phyloP scores from a whole-genome alignment of 2,888 invertebrate genomes.

The Ectemnius cavifrons region DNA sequence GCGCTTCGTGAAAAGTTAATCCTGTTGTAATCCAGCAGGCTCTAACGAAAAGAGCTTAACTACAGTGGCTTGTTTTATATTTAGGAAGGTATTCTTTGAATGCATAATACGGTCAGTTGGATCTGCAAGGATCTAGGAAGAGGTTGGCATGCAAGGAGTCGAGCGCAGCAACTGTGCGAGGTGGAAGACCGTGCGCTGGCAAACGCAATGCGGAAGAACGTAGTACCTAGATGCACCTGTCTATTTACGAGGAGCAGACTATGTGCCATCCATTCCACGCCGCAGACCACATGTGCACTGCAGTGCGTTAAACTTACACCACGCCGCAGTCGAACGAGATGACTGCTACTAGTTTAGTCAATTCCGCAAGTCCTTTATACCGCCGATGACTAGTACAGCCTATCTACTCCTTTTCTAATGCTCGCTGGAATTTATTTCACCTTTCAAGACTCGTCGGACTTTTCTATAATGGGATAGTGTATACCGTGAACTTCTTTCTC shows the following conservation, averaged over 20 bases:
- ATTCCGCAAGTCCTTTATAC: slow-evolving; percentile 18
- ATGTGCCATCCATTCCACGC: background rate
- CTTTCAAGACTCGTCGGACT: background rate
- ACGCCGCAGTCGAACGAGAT: slow-evolving; percentile 17
- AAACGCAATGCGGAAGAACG: slow-evolving; percentile 9
- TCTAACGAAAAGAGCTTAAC: too few relatives aligned
- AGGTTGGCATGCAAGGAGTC: too few relatives aligned
- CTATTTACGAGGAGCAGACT: slow-evolving; percentile 7
- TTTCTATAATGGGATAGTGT: background rate
- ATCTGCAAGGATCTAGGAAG: too few relatives aligned
- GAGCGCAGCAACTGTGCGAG: too few relatives aligned
- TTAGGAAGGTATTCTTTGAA: too few relatives aligned
- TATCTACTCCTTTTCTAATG: slow-evolving; percentile 1
- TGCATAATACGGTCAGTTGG: too few relatives aligned
- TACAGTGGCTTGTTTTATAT: too few relatives aligned
- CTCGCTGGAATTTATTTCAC: background rate
- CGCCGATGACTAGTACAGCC: background rate
- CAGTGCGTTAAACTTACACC: background rate
- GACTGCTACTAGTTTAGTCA: slow-evolving; percentile 25
- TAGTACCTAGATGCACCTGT: background rate
- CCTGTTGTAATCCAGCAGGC: too few relatives aligned
- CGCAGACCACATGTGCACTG: slow-evolving; percentile 3
- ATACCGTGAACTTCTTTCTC: background rate
- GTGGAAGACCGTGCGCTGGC: background rate
- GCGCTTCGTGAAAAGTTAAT: too few relatives aligned